A percentile compares a stretch with the other conserved stretches of the same genome.
phyloP scores from a whole-genome alignment of 2,797 vertebrate genomes.

The Gymnodraco acuticeps region DNA sequence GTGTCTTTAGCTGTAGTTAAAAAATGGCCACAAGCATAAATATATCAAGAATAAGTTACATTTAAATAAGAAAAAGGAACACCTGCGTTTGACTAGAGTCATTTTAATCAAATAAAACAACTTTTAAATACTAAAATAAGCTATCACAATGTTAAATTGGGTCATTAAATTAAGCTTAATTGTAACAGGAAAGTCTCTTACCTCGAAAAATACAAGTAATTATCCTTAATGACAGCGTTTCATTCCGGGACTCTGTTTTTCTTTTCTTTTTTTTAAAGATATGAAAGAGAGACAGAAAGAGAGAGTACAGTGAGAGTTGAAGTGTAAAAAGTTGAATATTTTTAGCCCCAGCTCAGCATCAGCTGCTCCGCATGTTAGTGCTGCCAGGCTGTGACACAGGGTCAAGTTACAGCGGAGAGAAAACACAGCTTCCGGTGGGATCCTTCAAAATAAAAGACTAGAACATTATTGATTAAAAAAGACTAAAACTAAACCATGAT shows the following conservation, averaged over 20 bases:
- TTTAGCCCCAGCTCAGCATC: conserved; percentile 81
- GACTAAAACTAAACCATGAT: no score
- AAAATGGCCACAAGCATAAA: no score
- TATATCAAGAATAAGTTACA: no score
- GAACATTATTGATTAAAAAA: no score
- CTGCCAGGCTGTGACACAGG: conserved; percentile 10
- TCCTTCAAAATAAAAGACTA: conserved; percentile 56
- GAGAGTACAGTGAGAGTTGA: conserved; percentile 33
- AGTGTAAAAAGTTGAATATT: conserved; percentile 79
- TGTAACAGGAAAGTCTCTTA: conserved; percentile 30
- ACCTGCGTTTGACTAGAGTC: neutral
- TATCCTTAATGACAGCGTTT: conserved; percentile 62
- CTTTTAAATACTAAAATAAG: neutral
- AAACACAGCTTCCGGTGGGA: accelerated
- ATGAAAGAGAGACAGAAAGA: conserved; percentile 18
- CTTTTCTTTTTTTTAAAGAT: neutral
- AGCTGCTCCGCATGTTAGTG: conserved; percentile 77
- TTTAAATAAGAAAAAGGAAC: neutral
- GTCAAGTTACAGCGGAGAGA: accelerated
- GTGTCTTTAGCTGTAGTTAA: no score
- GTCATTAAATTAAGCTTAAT: neutral
- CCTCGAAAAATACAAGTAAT: conserved; percentile 48
- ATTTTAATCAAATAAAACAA: neutral
- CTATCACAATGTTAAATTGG: neutral
- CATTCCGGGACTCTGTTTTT: conserved; percentile 62